Evolutionary conservation across 2,113 vertebrate species (phyloP), one percentile per base, ranked within the genome.

Genomic region (Isichthys henryi): DNA sequence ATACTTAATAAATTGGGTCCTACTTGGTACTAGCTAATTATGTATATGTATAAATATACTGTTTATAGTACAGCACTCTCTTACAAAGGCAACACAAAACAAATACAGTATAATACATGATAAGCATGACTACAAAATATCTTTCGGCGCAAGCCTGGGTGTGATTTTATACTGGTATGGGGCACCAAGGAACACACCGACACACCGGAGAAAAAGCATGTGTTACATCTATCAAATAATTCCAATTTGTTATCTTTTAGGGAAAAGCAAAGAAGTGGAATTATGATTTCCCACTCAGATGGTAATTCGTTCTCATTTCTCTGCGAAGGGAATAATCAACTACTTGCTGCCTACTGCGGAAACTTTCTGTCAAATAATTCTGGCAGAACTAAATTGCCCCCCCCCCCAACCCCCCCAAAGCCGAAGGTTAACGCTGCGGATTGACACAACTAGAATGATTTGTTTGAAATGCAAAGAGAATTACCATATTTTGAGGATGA

Each of bases 311-410:
- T 77, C 15, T 77, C 66, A 74, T 74, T 35, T 35, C 4, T 15
- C 70, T 77, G 70, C 15, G 70, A 77, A 5, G 74, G 13, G 35
- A 80, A 43, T 39, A 80, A 80, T 80, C 74, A 80, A 19, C 35
- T 80, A 80, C 74, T 80, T 80, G 74, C 15, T 39, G 15, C 27
- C 17, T 56, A 15, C 50, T 35, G 49, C 7, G 15, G 49, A 87
- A 87, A 53, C 27, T 87, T 52, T 87, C 31, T 87, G 85, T 87
- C 85, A 87, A 53, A 87, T 48, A 87, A 87, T 53, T 87, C 53
- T 52, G 85, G 48, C 15, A 35, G 23, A 27, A 19, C 50, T 87
- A 53, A 35, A 35, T 48, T 84, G 19, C 45, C 8, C 39, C 45
- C 21, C 45, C 66, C 27, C 39, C 39, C 39, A 39, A 15, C 2